These are phyloP conservation scores for Dicycla oo DNA, from an alignment of 2,888 invertebrate genomes.

Conservation along the genomic window DNA sequence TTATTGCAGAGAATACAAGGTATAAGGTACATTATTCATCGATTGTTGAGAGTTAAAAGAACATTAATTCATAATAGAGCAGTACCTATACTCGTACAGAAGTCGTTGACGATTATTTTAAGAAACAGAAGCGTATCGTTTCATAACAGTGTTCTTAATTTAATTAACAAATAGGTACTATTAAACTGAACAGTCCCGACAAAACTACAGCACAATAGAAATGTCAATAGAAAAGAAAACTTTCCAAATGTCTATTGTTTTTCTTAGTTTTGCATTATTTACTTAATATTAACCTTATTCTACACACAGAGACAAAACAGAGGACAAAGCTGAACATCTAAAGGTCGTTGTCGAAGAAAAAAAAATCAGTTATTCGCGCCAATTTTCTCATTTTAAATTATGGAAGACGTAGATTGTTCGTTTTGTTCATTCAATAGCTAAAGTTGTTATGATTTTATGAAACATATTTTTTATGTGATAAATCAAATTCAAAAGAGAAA, in stretches of 20 bases:
- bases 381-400: conserved; percentile 10
- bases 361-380: background rate
- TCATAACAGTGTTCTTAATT: conserved; percentile 12
- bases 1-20: background rate
- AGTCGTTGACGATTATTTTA: background rate
- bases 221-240: conserved; percentile 9
- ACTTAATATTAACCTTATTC: conserved; percentile 61
- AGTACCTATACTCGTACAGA: background rate
- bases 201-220: background rate
- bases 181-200: background rate
- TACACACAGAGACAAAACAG: conserved; percentile 55
- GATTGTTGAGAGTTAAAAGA: background rate
- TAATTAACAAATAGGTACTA: background rate
- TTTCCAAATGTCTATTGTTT: conserved; percentile 31
- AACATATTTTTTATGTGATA: background rate
- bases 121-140: conserved; percentile 7
- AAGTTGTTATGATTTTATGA: background rate
- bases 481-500: background rate
- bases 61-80: background rate
- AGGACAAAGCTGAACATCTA: conserved; percentile 64
- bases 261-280: conserved; percentile 32
- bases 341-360: conserved; percentile 2
- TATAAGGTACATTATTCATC: background rate
- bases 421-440: conserved; percentile 2
- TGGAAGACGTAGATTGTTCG: conserved; percentile 25